Conservation (phyloP, 2,888 invertebrate species). For the Polyploca ridens region DNA sequence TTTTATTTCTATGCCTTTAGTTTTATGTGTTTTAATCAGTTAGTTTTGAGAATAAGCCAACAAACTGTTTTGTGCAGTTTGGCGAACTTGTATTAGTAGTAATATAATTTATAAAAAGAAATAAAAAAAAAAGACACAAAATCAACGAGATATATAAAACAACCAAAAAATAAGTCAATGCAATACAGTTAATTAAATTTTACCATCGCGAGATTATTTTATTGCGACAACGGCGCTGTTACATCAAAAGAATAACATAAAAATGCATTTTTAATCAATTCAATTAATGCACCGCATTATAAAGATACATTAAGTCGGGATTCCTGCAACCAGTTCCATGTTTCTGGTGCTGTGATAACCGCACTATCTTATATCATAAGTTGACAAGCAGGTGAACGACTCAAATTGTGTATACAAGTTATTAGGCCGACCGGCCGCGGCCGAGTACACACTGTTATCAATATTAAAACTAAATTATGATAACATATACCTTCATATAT, state of each 20-base stretch:
- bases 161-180: not conserved
- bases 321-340: conserved; percentile 9
- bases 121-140: no score
- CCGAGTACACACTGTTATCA: conserved; percentile 48
- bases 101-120: no score
- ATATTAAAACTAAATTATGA: conserved; percentile 48
- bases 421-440: conserved; percentile 40
- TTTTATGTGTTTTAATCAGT: no score
- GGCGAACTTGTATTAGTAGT: no score
- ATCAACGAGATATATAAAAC: not conserved
- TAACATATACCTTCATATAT: conserved; percentile 22
- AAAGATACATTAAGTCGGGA: conserved; percentile 17
- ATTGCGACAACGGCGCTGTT: conserved; percentile 9
- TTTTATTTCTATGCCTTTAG: no score
- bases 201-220: conserved; percentile 6
- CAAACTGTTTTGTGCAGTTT: no score
- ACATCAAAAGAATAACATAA: conserved; percentile 7
- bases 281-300: conserved; percentile 19
- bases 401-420: conserved; percentile 59
- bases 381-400: conserved; percentile 69
- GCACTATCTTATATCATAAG: conserved; percentile 57
- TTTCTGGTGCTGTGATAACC: conserved; percentile 44
- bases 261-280: conserved; percentile 8
- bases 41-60: no score
- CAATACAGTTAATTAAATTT: conserved; percentile 11